phyloP scores from a whole-genome alignment of 1,140 invertebrate genomes.

The Theocolax elegans region DNA sequence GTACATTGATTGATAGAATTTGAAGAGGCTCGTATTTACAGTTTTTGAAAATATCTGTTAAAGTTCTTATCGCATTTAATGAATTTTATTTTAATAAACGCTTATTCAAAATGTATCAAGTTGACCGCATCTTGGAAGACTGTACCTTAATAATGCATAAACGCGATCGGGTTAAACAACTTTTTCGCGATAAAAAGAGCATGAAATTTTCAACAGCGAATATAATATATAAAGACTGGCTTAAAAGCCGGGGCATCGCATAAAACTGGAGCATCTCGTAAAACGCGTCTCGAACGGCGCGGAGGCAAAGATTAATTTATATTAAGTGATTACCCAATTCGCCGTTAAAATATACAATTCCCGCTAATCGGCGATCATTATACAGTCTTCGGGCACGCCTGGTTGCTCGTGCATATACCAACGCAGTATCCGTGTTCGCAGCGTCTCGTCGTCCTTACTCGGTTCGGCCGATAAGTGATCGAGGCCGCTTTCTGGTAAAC shows the following conservation, averaged over 20 bases:
- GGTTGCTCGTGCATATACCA: neutral
- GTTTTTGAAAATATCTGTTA: no score
- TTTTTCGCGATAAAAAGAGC: neutral
- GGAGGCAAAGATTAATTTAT: constrained; percentile 35
- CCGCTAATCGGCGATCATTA: constrained; percentile 35
- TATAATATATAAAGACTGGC: no score
- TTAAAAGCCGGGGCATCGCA: no score
- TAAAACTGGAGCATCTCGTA: constrained; percentile 4
- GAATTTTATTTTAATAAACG: constrained; percentile 24
- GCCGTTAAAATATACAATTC: constrained; percentile 40
- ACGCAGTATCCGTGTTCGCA: neutral
- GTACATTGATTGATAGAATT: no score
- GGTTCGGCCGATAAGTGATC: constrained; percentile 29
- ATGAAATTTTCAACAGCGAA: constrained; percentile 3
- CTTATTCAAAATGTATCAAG: neutral
- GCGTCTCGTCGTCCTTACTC: constrained; percentile 18
- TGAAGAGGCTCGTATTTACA: no score
- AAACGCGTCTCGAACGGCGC: neutral
- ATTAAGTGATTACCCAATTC: constrained; percentile 40
- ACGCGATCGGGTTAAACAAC: neutral
- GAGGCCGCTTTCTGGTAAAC: constrained; percentile 36
- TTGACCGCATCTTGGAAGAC: no score
- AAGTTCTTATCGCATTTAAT: no score
- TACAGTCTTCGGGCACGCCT: constrained; percentile 17
- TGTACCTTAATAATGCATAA: neutral